Evolutionary conservation across 2,113 vertebrate species (phyloP).

Genomic region (Sminthopsis crassicaudata): DNA sequence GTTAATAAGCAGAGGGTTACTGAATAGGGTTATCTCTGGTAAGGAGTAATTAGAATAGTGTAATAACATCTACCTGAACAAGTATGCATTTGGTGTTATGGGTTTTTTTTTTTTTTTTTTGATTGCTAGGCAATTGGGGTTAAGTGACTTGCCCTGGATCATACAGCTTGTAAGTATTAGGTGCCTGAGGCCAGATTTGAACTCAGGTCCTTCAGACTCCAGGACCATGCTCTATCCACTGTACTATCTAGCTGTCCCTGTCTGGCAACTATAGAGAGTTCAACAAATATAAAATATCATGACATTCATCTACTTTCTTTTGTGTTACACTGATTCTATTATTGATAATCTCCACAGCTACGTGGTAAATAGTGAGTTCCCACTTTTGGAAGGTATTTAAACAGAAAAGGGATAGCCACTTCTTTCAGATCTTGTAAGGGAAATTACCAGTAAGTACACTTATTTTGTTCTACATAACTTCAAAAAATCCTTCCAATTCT

Average conservation of each 20-base stretch:
- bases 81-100: no score
- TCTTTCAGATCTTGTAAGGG: background rate
- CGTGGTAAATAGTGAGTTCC: background rate
- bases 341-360: background rate
- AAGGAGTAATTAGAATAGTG: background rate
- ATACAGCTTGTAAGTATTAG: no score
- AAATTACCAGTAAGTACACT: background rate
- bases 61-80: no score
- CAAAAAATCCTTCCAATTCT: background rate
- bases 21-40: background rate
- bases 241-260: background rate
- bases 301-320: background rate
- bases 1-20: background rate
- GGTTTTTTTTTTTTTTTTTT: no score
- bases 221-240: no score
- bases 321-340: background rate
- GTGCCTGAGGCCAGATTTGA: no score
- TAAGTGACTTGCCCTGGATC: no score
- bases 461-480: background rate
- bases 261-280: background rate
- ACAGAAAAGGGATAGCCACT: background rate
- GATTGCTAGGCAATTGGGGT: no score
- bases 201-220: no score
- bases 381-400: background rate
- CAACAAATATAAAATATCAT: background rate